These are phyloP conservation scores for Actinia equina DNA, from an alignment of 64 coral and sea anemone species.

Conservation along the genomic window DNA sequence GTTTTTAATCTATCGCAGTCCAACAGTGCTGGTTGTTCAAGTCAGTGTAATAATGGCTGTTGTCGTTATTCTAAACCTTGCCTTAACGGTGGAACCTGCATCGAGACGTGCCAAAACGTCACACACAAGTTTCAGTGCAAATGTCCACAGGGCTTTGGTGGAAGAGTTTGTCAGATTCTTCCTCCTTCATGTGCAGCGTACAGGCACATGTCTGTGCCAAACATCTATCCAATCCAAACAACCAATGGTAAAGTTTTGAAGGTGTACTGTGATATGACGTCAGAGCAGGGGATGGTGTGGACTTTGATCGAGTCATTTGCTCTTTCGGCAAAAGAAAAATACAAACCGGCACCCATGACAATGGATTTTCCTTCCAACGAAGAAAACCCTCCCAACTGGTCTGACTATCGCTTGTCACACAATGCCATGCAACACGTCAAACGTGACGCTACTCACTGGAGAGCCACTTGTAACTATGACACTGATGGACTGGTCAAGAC, in stretches of 20 bases:
- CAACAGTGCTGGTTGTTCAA: too few species aligned
- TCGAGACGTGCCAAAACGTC: neutral
- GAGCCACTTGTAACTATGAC: too few species aligned
- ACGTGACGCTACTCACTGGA: constrained; percentile 34
- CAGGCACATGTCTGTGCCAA: neutral
- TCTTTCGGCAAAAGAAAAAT: neutral
- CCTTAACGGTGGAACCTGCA: constrained; percentile 37
- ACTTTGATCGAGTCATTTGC: constrained; percentile 9
- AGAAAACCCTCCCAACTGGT: constrained; percentile 34
- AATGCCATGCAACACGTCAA: constrained; percentile 15
- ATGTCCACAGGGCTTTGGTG: too few species aligned
- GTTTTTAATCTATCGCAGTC: too few species aligned
- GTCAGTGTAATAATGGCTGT: too few species aligned
- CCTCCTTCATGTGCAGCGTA: neutral
- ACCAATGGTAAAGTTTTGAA: neutral
- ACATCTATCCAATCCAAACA: too few species aligned
- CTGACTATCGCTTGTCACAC: constrained; percentile 46
- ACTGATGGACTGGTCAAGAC: too few species aligned
- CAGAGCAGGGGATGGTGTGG: too few species aligned
- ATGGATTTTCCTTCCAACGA: neutral
- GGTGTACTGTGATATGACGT: neutral
- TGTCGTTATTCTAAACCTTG: constrained; percentile 1
- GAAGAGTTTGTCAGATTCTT: neutral
- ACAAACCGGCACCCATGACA: neutral
- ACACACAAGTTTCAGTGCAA: too few species aligned